Evolutionary conservation across 2,888 invertebrate genomes (phyloP), one percentile per base, ranked within the genome.

Genomic region (Aleiodes testaceus): DNA sequence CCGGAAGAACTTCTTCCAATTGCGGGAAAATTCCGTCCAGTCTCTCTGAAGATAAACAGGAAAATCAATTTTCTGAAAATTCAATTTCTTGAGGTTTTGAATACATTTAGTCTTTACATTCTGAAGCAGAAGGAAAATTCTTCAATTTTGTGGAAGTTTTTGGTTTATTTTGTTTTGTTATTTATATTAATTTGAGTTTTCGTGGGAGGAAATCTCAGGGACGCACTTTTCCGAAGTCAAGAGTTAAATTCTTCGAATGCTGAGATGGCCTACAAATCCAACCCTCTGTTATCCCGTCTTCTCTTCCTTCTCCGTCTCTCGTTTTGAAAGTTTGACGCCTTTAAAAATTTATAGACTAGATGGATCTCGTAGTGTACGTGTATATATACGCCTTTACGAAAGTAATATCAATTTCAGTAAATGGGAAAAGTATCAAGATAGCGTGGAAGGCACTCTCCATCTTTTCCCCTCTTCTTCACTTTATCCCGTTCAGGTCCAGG

Each of bases 341-440:
- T 78, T 77, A 75, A 77, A 76, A 80, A 79, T 80, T 80, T 80
- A 79, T 79, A 79, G 78, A 73, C 72, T 69, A 75, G 75, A 79
- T 78, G 78, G 77, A 80, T 78, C 75, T 68, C 72, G 66, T 49
- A 45, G 69, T 75, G 52, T 71, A 70, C 63, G 66, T 65, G 49
- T 70, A 73, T 72, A 74, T 73, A 73, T 73, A 76, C 72, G 76
- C 75, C 77, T 76, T 76, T 75, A 75, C 77, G 71, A 78, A 82
- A 83, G 82, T 82, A 84, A 84, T 84, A 84, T 83, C 84, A 84
- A 84, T 84, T 84, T 83, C 80, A 80, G 82, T 81, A 84, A 83
- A 82, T 83, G 83, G 84, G 81, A 84, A 84, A 83, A 84, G 82
- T 84, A 84, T 84, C 81, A 82, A 81, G 79, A 82, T 82, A 80